A percentile compares a stretch with the other conserved stretches of the same genome.
Conservation (phyloP, 2,113 vertebrate genomes). For the Sterrhoptilus dennistouni region DNA sequence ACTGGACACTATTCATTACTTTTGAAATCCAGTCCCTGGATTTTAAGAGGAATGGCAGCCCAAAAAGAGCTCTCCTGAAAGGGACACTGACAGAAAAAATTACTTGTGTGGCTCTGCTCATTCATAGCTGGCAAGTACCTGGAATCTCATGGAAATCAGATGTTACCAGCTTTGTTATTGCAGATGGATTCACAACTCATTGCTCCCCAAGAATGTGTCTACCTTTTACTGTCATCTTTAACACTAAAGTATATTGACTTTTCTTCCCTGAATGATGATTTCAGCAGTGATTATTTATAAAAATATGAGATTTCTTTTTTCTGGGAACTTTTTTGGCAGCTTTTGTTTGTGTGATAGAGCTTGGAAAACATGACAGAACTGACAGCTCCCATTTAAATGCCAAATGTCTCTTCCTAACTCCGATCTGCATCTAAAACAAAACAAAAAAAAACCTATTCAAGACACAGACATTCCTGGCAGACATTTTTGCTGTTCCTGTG, state of each 20-base stretch:
- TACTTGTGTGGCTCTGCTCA: background rate
- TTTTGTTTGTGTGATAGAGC: background rate
- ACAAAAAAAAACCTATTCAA: background rate
- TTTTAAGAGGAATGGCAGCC: background rate
- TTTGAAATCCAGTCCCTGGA: background rate
- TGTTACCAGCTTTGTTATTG: background rate
- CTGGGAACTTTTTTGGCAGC: background rate
- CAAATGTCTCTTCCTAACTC: background rate
- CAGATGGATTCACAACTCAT: background rate
- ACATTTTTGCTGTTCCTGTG: background rate
- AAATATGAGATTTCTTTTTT: background rate
- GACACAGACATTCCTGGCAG: slow-evolving; percentile 13
- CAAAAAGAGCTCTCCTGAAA: background rate
- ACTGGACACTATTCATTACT: background rate
- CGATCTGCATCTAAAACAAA: background rate
- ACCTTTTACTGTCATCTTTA: background rate
- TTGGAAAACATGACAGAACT: background rate
- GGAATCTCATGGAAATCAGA: background rate
- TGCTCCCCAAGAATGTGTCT: background rate
- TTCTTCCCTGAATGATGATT: background rate
- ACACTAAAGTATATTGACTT: background rate
- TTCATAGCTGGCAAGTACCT: background rate
- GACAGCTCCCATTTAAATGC: slow-evolving; percentile 18
- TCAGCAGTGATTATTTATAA: background rate
- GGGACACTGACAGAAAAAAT: background rate